Percentiles rank a stretch among this genome's conserved stretches.
phyloP scores from a whole-genome alignment of 2,113 vertebrate genomes.

The Apaloderma vittatum region DNA sequence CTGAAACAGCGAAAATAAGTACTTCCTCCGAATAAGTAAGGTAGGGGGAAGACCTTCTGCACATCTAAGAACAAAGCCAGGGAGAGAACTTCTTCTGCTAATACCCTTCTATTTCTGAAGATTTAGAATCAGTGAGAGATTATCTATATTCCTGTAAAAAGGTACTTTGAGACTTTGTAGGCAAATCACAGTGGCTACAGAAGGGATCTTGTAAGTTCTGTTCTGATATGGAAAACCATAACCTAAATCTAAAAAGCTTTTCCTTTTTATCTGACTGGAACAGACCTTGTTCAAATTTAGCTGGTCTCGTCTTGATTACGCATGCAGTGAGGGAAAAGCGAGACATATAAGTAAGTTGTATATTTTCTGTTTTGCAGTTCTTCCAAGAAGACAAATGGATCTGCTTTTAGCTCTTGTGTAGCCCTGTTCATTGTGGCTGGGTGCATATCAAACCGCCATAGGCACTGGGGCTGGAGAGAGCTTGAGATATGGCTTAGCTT shows the following conservation, averaged over 20 bases:
- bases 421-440: neutral
- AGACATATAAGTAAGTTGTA: neutral
- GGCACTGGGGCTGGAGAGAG: neutral
- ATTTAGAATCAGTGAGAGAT: neutral
- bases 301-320: neutral
- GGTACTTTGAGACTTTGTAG: neutral
- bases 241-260: neutral
- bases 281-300: neutral
- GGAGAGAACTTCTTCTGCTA: neutral
- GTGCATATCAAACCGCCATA: neutral
- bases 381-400: neutral
- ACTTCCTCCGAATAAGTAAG: neutral
- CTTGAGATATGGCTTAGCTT: neutral
- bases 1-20: neutral
- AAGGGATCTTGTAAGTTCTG: neutral
- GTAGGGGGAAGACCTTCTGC: neutral
- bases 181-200: neutral
- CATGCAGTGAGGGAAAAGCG: neutral
- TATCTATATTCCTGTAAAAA: neutral
- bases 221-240: neutral
- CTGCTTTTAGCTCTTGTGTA: neutral
- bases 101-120: neutral
- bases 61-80: neutral
- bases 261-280: neutral
- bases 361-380: neutral